phyloP scores from a whole-genome alignment of 2,113 vertebrate species.

The Burhinus bistriatus region DNA sequence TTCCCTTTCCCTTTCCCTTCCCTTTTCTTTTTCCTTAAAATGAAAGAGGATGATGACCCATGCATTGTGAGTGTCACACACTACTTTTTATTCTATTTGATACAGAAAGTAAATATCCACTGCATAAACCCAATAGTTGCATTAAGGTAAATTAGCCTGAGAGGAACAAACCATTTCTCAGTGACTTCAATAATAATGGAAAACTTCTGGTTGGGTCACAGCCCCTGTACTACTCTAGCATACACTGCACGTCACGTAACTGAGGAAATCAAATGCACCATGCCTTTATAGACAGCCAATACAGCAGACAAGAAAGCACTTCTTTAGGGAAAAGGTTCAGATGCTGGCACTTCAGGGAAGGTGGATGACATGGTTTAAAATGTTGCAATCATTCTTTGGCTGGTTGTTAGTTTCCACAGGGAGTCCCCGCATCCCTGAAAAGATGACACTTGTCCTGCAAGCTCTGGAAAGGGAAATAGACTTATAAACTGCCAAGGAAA shows the following conservation, averaged over 20 bases:
- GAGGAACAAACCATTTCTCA: neutral
- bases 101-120: neutral
- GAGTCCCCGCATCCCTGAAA: neutral
- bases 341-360: neutral
- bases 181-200: neutral
- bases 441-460: neutral
- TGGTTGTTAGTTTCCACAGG: neutral
- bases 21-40: neutral
- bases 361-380: neutral
- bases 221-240: neutral
- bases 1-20: neutral
- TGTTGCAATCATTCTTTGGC: neutral
- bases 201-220: neutral
- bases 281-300: neutral
- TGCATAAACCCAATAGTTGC: neutral
- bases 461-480: neutral
- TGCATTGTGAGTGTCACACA: neutral
- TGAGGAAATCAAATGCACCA: rapidly evolving
- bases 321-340: neutral
- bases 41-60: neutral
- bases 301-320: neutral
- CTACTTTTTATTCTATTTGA: neutral
- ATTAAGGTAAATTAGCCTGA: neutral
- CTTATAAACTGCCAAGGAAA: neutral
- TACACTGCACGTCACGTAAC: neutral